Evolutionary conservation across 2,113 vertebrate genomes (phyloP).

Genomic region (Amphiprion ocellaris): DNA sequence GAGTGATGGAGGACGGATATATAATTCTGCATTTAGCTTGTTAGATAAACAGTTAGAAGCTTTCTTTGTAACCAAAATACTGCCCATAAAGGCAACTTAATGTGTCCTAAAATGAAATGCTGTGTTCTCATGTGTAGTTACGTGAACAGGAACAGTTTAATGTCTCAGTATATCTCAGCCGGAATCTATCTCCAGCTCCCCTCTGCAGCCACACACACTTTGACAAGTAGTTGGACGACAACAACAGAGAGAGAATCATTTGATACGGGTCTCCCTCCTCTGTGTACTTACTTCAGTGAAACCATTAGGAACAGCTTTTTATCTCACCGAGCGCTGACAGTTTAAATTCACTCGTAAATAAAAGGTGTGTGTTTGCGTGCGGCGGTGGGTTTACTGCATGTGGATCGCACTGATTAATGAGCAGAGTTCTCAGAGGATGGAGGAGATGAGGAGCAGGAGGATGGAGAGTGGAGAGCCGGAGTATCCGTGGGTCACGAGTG

Average conservation of each 20-base stretch:
- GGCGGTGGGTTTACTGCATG: slow-evolving; percentile 5
- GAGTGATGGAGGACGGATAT: slow-evolving; percentile 2
- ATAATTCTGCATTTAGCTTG: slow-evolving; percentile 24
- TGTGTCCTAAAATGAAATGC: slow-evolving; percentile 23
- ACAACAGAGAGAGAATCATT: slow-evolving; percentile 27
- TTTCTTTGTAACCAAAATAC: slow-evolving; percentile 26
- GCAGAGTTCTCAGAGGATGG: slow-evolving; percentile 17
- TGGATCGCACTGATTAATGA: slow-evolving; percentile 45
- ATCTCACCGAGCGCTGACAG: slow-evolving; percentile 28
- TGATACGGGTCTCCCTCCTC: slow-evolving; percentile 42
- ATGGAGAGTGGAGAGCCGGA: slow-evolving; percentile 34
- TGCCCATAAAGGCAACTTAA: slow-evolving; percentile 38
- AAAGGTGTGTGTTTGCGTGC: slow-evolving; percentile 50
- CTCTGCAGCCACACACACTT: slow-evolving; percentile 36
- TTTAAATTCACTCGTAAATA: slow-evolving; percentile 43
- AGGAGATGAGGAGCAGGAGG: slow-evolving; percentile 23
- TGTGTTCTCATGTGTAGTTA: slow-evolving; percentile 10
- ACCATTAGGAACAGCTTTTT: slow-evolving; percentile 53
- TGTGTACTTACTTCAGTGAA: slow-evolving; percentile 46
- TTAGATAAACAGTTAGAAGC: slow-evolving; percentile 20
- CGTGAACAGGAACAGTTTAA: slow-evolving; percentile 49
- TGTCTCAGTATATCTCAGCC: slow-evolving; percentile 27
- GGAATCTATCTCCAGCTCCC: slow-evolving; percentile 18
- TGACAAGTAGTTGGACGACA: slow-evolving; percentile 57
- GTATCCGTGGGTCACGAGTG: slow-evolving; percentile 58